These are phyloP conservation scores for Drosophila algonquin DNA, from an alignment of 2,888 invertebrate genomes.

Conservation along the genomic window DNA sequence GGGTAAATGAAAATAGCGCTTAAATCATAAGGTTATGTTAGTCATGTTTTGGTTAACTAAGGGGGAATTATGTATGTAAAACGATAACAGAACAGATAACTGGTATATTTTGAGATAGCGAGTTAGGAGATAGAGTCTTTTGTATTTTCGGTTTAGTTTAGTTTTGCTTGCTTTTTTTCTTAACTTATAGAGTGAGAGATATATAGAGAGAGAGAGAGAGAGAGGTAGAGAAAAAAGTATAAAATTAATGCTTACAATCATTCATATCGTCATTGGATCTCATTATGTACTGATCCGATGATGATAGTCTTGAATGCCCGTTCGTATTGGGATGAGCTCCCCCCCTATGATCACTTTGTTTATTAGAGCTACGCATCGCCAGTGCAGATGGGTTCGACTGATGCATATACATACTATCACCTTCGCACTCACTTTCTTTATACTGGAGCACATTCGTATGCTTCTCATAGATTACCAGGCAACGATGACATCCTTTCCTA, in stretches of 20 bases:
- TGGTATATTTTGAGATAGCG: conserved; percentile 73
- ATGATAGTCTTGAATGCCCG: conserved; percentile 85
- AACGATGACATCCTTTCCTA: conserved; percentile 96
- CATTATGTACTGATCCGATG: conserved; percentile 85
- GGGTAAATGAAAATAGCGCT: conserved; percentile 47
- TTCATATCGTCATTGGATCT: conserved; percentile 85
- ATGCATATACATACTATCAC: conserved; percentile 85
- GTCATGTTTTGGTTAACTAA: conserved; percentile 66
- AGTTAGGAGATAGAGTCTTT: conserved; percentile 68
- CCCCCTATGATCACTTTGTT: conserved; percentile 85
- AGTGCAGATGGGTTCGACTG: conserved; percentile 85
- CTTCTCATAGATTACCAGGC: conserved; percentile 97
- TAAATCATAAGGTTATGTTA: conserved; percentile 65
- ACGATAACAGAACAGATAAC: conserved; percentile 49
- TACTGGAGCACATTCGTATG: conserved; percentile 97
- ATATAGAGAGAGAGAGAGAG: conserved; percentile 48
- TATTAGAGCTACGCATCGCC: conserved; percentile 85
- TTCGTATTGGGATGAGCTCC: conserved; percentile 85
- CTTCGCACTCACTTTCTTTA: conserved; percentile 96
- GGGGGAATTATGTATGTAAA: conserved; percentile 48
- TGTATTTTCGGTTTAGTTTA: conserved; percentile 52
- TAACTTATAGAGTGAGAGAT: conserved; percentile 52
- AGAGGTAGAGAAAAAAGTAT: conserved; percentile 62
- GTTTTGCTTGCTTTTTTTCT: conserved; percentile 41
- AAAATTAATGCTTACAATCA: conserved; percentile 85